Percentiles rank a stretch among this genome's conserved stretches.
Conservation (phyloP, 2,113 vertebrate genomes). For the Hystrix brachyura region DNA sequence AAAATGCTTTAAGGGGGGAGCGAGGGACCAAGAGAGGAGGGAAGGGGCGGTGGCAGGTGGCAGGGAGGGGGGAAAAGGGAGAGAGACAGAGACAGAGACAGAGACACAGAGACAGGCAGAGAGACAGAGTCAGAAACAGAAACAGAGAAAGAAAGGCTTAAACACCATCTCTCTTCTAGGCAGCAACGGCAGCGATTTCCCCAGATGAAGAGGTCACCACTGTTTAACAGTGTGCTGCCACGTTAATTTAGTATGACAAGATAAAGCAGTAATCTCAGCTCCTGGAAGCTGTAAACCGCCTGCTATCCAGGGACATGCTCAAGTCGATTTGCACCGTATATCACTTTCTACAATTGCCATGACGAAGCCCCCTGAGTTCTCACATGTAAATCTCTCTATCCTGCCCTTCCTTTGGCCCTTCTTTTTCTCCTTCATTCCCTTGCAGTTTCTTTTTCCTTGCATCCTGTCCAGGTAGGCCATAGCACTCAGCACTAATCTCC, state of each 20-base stretch:
- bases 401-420: slow-evolving; percentile 79
- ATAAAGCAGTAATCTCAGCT: slow-evolving; percentile 97
- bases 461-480: slow-evolving; percentile 84
- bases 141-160: slow-evolving; percentile 78
- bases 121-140: not conserved
- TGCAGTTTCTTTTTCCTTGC: slow-evolving; percentile 84
- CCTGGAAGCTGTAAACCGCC: slow-evolving; percentile 90
- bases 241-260: slow-evolving; percentile 98
- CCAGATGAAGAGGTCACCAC: slow-evolving; percentile 96
- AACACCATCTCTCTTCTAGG: slow-evolving; percentile 88
- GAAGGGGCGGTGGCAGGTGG: slow-evolving; percentile 14
- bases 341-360: slow-evolving; percentile 94
- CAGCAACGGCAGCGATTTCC: slow-evolving; percentile 88
- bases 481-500: slow-evolving; percentile 65
- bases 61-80: too few relatives aligned
- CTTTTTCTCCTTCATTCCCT: slow-evolving; percentile 86
- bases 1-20: slow-evolving; percentile 77
- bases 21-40: not conserved
- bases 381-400: slow-evolving; percentile 91
- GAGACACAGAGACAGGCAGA: not conserved
- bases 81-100: not conserved
- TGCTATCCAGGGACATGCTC: slow-evolving; percentile 90
- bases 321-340: slow-evolving; percentile 93
- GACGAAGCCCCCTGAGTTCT: slow-evolving; percentile 92
- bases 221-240: slow-evolving; percentile 91